A percentile compares a stretch with the other conserved stretches of the same genome.
Conservation (phyloP, 2,888 invertebrate genomes). For the Drosophila subquinaria region DNA sequence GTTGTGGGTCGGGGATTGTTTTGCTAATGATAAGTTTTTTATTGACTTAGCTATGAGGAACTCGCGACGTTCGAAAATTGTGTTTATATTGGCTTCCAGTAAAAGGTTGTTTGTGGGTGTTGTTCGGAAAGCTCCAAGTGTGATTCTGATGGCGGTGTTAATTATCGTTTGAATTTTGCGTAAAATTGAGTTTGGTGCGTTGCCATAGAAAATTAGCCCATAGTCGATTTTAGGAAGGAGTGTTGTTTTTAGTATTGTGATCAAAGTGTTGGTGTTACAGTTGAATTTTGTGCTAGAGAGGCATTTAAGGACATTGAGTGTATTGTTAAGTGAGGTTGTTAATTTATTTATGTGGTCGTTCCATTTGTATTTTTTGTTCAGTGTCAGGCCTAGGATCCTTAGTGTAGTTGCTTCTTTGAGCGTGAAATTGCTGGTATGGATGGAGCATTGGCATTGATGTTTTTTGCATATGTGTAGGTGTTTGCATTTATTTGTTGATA, state of each 20-base stretch:
- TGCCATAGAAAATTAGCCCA: background rate
- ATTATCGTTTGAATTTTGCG: background rate
- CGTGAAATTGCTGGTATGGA: background rate
- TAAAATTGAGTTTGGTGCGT: background rate
- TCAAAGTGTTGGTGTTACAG: background rate
- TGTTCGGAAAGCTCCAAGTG: background rate
- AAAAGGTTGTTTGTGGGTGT: background rate
- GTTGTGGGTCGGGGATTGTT: background rate
- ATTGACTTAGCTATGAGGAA: background rate
- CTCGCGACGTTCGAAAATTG: background rate
- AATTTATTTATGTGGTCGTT: background rate
- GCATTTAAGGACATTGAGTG: background rate
- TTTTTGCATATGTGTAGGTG: background rate
- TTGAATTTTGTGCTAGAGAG: background rate
- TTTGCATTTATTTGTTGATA: background rate
- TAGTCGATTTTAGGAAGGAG: background rate
- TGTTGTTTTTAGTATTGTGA: background rate
- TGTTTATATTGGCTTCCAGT: background rate
- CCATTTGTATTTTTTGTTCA: background rate
- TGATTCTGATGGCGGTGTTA: background rate
- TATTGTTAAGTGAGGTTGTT: constrained; percentile 1
- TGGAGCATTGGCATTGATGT: background rate
- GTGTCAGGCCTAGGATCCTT: background rate
- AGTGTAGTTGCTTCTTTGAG: background rate
- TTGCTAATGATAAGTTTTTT: background rate